A percentile compares a stretch with the other conserved stretches of the same genome.
Evolutionary conservation across 2,113 vertebrate genomes (phyloP).

Genomic region (Menura novaehollandiae): DNA sequence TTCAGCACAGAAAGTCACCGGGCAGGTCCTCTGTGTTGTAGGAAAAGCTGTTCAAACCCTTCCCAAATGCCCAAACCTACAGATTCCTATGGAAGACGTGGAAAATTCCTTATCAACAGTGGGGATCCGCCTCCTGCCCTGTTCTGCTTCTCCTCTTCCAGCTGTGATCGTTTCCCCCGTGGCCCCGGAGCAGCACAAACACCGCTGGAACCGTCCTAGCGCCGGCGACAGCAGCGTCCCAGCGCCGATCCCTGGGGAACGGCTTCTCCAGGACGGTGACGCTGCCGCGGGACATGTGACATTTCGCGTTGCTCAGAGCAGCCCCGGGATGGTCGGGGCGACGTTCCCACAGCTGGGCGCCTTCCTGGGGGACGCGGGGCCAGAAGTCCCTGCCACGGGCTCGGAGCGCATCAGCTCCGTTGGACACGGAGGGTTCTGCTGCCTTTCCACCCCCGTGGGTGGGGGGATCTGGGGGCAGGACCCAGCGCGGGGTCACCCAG

Average conservation of each 20-base stretch:
- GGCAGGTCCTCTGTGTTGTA: background rate
- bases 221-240: background rate
- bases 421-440: background rate
- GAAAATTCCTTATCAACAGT: background rate
- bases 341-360: slow-evolving; percentile 18
- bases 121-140: background rate
- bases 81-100: background rate
- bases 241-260: background rate
- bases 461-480: background rate
- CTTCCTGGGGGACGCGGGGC: background rate
- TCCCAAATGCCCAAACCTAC: background rate
- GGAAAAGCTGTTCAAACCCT: background rate
- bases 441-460: rapidly evolving
- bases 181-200: background rate
- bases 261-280: background rate
- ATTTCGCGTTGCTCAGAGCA: background rate
- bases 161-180: background rate
- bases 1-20: background rate
- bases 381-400: background rate
- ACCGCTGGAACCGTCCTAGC: rapidly evolving
- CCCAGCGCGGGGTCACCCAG: background rate
- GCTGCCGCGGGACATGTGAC: background rate
- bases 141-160: background rate
- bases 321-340: rapidly evolving
- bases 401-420: rapidly evolving